These are phyloP conservation scores for Zhengitettix transpicula DNA, from an alignment of 2,888 invertebrate species.

Conservation along the genomic window DNA sequence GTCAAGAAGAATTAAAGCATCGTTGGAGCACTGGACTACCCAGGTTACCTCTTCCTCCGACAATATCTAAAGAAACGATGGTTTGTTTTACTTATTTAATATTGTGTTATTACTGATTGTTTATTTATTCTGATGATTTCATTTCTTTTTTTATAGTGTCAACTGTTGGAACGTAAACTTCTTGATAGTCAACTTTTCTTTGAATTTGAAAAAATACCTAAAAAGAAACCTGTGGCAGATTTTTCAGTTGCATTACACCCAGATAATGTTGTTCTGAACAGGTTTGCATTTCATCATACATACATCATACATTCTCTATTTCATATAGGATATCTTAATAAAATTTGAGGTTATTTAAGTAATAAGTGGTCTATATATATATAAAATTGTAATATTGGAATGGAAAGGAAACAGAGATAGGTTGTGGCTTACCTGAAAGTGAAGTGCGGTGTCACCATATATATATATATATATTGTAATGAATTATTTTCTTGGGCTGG, in stretches of 20 bases:
- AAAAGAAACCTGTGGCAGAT: slow-evolving; percentile 49
- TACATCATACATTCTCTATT: no score
- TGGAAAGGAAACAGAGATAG: no score
- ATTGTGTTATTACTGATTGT: neutral
- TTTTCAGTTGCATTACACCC: slow-evolving; percentile 55
- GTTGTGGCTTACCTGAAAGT: no score
- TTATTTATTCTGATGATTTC: neutral
- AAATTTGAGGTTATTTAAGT: no score
- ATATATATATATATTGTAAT: no score
- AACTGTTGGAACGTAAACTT: slow-evolving; percentile 47
- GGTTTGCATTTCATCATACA: slow-evolving; percentile 21
- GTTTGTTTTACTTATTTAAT: slow-evolving; percentile 27
- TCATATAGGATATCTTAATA: no score
- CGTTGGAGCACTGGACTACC: slow-evolving; percentile 58
- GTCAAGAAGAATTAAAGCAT: slow-evolving; percentile 24
- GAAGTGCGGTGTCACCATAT: no score
- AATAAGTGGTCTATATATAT: no score
- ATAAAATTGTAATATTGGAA: no score
- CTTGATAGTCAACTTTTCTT: slow-evolving; percentile 57
- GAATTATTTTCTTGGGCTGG: no score
- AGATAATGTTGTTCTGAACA: slow-evolving; percentile 39
- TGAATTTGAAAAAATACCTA: slow-evolving; percentile 74
- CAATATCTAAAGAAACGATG: slow-evolving; percentile 65
- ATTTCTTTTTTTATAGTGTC: slow-evolving; percentile 31
- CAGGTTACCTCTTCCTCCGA: slow-evolving; percentile 51